Conservation (phyloP, 2,113 vertebrate genomes). For the Macroglossus sobrinus region DNA sequence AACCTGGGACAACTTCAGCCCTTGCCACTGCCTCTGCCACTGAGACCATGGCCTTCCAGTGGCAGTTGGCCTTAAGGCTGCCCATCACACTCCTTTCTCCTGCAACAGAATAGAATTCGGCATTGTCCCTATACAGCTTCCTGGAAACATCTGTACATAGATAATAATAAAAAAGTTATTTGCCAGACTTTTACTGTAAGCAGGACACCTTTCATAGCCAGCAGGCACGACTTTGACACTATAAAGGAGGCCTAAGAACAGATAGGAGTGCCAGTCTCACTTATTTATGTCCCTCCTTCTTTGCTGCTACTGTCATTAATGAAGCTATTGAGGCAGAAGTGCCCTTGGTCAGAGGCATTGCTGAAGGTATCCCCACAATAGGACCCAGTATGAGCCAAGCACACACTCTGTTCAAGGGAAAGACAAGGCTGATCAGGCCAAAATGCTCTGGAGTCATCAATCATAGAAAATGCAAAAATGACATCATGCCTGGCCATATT, state of each 20-base stretch:
- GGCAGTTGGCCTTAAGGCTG: no score
- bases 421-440: conserved; percentile 94
- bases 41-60: no score
- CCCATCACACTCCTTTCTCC: no score
- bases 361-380: conserved; percentile 98
- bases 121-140: no score
- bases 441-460: conserved; percentile 99
- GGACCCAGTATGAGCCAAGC: conserved; percentile 98
- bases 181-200: no score
- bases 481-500: conserved; percentile 99
- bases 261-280: conserved; percentile 92
- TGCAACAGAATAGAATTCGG: no score
- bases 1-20: no score
- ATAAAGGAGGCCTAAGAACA: conserved; percentile 89
- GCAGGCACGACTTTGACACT: no score
- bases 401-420: conserved; percentile 90
- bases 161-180: no score
- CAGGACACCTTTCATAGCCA: no score
- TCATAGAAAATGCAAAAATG: conserved; percentile 98
- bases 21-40: no score
- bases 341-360: conserved; percentile 95
- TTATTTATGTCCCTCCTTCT: conserved; percentile 97
- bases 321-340: conserved; percentile 97
- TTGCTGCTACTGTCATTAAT: conserved; percentile 94
- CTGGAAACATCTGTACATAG: no score